Evolutionary conservation across 1,140 invertebrate genomes (phyloP).

Genomic region (Eubasilissa regina): DNA sequence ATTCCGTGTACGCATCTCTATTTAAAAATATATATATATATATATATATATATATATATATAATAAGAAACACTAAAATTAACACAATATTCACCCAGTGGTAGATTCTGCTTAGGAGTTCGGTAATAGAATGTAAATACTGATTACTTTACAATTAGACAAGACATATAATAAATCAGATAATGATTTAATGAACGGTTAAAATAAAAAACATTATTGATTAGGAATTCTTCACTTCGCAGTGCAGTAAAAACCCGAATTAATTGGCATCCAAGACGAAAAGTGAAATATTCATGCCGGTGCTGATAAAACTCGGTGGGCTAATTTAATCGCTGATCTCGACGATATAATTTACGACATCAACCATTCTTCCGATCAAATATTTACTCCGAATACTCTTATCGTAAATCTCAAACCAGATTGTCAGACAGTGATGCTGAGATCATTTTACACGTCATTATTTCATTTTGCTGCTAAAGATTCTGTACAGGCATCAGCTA

Average conservation of each 20-base stretch:
- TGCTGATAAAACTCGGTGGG: background rate
- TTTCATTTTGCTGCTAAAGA: too few relatives aligned
- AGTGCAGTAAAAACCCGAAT: background rate
- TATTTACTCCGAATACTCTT: background rate
- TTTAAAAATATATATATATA: too few relatives aligned
- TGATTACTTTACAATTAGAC: too few relatives aligned
- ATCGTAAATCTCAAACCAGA: slow-evolving; percentile 1
- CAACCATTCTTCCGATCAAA: slow-evolving; percentile 2
- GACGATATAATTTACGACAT: background rate
- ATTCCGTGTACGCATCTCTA: too few relatives aligned
- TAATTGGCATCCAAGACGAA: slow-evolving; percentile 17
- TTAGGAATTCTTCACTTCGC: slow-evolving; percentile 1
- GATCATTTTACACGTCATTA: slow-evolving; percentile 14
- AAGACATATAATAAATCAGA: too few relatives aligned
- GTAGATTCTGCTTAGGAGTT: too few relatives aligned
- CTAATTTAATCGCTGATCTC: slow-evolving; percentile 7
- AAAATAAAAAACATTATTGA: slow-evolving; percentile 9
- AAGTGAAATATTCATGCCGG: background rate
- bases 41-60: too few relatives aligned
- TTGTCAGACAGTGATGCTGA: background rate
- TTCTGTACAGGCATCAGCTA: too few relatives aligned
- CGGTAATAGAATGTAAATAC: too few relatives aligned
- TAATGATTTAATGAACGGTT: too few relatives aligned
- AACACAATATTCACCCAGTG: too few relatives aligned
- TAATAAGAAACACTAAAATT: too few relatives aligned